These are phyloP conservation scores for Drosophila jambulina DNA, from an alignment of 1,140 invertebrate genomes.

Conservation along the genomic window DNA sequence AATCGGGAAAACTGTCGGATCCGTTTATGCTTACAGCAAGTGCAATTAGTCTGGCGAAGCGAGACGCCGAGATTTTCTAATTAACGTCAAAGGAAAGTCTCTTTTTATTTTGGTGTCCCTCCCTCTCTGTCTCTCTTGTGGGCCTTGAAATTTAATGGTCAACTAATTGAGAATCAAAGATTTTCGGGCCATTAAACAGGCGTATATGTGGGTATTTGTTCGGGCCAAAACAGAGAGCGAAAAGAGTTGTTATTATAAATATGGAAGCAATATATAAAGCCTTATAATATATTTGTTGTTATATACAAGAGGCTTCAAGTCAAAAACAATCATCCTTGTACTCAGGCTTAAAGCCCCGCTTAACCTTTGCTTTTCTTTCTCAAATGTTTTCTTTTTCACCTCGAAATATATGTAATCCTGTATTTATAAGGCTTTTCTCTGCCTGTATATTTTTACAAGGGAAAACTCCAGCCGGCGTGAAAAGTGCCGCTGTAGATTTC, in stretches of 20 bases:
- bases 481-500: constrained; percentile 38
- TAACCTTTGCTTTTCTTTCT: background rate
- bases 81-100: constrained; percentile 43
- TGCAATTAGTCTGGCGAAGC: constrained; percentile 39
- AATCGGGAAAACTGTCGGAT: constrained; percentile 21
- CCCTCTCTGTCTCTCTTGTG: background rate
- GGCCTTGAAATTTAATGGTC: constrained; percentile 32
- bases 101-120: background rate
- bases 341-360: background rate
- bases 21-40: constrained; percentile 12
- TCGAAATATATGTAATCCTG: background rate
- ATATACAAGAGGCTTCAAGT: background rate
- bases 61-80: constrained; percentile 43
- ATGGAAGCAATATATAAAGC: background rate
- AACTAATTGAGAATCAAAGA: constrained; percentile 33
- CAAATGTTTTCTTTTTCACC: background rate
- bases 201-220: background rate
- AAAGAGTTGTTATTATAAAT: background rate
- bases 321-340: background rate
- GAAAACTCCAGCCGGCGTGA: constrained; percentile 24
- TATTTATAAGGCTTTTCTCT: background rate
- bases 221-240: background rate
- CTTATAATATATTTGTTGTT: background rate
- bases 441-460: background rate
- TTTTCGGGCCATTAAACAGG: constrained; percentile 44